phyloP scores from a whole-genome alignment of 2,113 vertebrate genomes.

The Pelecanus crispus region DNA sequence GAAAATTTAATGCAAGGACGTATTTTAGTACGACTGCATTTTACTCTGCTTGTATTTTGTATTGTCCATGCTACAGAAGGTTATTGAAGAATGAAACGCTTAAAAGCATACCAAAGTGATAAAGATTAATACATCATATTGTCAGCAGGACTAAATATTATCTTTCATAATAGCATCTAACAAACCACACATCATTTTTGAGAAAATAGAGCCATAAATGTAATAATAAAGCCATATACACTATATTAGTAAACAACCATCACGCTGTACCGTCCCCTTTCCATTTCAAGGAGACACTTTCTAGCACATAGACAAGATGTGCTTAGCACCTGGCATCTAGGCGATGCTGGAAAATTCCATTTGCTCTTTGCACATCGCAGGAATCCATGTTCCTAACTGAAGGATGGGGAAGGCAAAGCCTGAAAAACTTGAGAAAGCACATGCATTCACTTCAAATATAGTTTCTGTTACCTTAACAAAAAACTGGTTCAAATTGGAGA shows the following conservation, averaged over 20 bases:
- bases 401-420: not conserved
- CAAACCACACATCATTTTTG: not conserved
- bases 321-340: not conserved
- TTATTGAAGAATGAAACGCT: not conserved
- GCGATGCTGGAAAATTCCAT: not conserved
- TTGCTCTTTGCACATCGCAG: not conserved
- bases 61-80: not conserved
- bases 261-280: fast-evolving
- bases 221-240: not conserved
- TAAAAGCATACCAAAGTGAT: not conserved
- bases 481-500: not conserved
- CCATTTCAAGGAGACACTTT: not conserved
- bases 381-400: not conserved
- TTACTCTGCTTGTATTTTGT: not conserved
- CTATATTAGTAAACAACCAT: not conserved
- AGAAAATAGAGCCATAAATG: not conserved
- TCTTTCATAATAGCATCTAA: not conserved
- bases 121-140: not conserved
- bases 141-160: not conserved
- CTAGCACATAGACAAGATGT: not conserved
- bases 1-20: not conserved
- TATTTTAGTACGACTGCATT: not conserved
- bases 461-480: not conserved
- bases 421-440: not conserved
- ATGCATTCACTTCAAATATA: not conserved